phyloP scores from a whole-genome alignment of 2,797 vertebrate genomes.

The Epinephelus coioides region DNA sequence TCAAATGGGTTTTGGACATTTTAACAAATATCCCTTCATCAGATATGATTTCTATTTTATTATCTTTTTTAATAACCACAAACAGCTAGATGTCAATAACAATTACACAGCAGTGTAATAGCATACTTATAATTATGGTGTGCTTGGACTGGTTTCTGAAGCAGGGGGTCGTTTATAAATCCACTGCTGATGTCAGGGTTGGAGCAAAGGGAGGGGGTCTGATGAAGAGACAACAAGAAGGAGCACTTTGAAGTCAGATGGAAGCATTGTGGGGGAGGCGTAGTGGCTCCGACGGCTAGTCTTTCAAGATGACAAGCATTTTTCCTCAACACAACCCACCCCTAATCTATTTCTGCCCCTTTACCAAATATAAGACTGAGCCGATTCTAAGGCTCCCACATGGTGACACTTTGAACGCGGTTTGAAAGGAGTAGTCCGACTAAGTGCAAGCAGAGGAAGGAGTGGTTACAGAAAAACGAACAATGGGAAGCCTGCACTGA shows the following conservation, averaged over 20 bases:
- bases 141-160: slow-evolving; percentile 62
- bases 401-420: slow-evolving; percentile 57
- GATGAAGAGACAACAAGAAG: slow-evolving; percentile 34
- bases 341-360: slow-evolving; percentile 54
- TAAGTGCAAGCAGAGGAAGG: slow-evolving; percentile 56
- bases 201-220: slow-evolving; percentile 27
- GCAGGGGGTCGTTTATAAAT: slow-evolving; percentile 48
- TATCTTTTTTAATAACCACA: slow-evolving; percentile 54
- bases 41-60: slow-evolving; percentile 64
- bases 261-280: slow-evolving; percentile 33
- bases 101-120: slow-evolving; percentile 46
- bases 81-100: slow-evolving; percentile 56
- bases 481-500: slow-evolving; percentile 59
- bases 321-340: slow-evolving; percentile 76
- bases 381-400: slow-evolving; percentile 70
- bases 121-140: slow-evolving; percentile 45
- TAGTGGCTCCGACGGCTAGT: slow-evolving; percentile 64
- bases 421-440: slow-evolving; percentile 56
- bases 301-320: slow-evolving; percentile 78
- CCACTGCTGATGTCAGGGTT: slow-evolving; percentile 67
- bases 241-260: slow-evolving; percentile 33
- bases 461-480: slow-evolving; percentile 43
- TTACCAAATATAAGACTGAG: slow-evolving; percentile 71
- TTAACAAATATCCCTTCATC: slow-evolving; percentile 55
- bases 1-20: slow-evolving; percentile 48